Evolutionary conservation across 2,113 vertebrate species (phyloP).

Genomic region (Rattus rattus): DNA sequence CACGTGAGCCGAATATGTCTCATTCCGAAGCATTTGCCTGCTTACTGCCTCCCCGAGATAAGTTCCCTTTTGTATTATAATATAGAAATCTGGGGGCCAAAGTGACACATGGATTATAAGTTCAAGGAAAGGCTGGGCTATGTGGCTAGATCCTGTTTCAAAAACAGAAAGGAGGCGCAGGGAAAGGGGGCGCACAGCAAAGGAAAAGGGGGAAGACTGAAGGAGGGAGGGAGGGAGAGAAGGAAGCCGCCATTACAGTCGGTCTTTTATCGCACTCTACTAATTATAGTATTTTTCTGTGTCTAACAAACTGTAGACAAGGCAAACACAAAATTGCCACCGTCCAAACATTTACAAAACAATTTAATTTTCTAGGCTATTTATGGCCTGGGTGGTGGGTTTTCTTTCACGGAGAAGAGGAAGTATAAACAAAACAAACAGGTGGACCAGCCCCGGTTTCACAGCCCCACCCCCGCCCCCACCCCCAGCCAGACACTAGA

Average conservation of each 20-base stretch:
- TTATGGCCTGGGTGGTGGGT: not conserved
- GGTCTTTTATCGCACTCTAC: no score
- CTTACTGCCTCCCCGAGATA: not conserved
- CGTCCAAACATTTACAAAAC: not conserved
- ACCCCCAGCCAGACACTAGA: not conserved
- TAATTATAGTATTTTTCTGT: not conserved
- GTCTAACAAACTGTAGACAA: not conserved
- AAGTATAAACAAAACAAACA: not conserved
- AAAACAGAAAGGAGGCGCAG: not conserved
- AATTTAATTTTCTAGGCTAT: not conserved
- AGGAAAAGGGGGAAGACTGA: no score
- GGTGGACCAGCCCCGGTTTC: not conserved
- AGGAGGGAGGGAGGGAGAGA: not conserved
- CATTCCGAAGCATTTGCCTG: not conserved
- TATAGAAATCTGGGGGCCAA: not conserved
- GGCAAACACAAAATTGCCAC: not conserved
- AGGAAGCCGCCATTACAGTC: not conserved
- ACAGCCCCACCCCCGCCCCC: not conserved
- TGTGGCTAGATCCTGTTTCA: not conserved
- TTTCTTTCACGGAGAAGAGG: not conserved
- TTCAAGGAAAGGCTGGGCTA: not conserved
- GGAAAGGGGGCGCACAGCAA: not conserved
- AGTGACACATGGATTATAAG: not conserved
- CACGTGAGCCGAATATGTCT: fast-evolving
- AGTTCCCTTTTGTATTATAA: not conserved